Evolutionary conservation across 64 coral and sea anemone genomes (phyloP), one percentile per base, ranked within the genome.

Genomic region (Orbicella faveolata): DNA sequence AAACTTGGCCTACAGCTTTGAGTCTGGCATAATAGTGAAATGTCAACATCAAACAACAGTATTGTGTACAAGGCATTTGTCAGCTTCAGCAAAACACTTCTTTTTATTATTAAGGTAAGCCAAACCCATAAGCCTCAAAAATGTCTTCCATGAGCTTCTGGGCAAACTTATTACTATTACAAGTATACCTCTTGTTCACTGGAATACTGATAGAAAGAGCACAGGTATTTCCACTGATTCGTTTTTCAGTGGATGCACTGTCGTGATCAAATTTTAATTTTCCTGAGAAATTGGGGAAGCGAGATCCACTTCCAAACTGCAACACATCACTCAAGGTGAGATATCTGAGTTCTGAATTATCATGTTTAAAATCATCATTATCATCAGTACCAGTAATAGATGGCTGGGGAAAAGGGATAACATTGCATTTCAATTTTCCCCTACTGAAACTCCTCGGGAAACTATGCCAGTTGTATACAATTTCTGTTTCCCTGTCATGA

Each of bases 171-270:
- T 68, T 61, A 68, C 35, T 59, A 79, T 62, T 63, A 55, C 84
- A 23, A 11, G 53, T 68, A 77, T 94, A 94, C 51, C 92, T 79
- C 3, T 75, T 33, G 75, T 94, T 94, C 21, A 94, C 36, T 57
- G 92, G 92, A 73, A 94, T 94, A 14, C 79, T 84, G 64, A 94
- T 85, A 20, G 55, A 37, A 30, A 94, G 64, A 72, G 80, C 74
- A 86, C 92, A 94, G 15, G 92, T 94, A 84, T 89, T 94, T 21
- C 67, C 87, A 62, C 16, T 89, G 18, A 94, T n/a, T 53, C 87
- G 84, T 12, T 75, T 89, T 51, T 53, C 73, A 70, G 21, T 63
- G 39, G 41, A 57, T 62, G 25, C 67, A 81, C 62, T 34, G 21
- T 66, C 52, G 70, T 90, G 88, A 20, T 89, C 92, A 80, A 94